Evolutionary conservation across 2,797 vertebrate genomes (phyloP).

Genomic region (Nasua narica): DNA sequence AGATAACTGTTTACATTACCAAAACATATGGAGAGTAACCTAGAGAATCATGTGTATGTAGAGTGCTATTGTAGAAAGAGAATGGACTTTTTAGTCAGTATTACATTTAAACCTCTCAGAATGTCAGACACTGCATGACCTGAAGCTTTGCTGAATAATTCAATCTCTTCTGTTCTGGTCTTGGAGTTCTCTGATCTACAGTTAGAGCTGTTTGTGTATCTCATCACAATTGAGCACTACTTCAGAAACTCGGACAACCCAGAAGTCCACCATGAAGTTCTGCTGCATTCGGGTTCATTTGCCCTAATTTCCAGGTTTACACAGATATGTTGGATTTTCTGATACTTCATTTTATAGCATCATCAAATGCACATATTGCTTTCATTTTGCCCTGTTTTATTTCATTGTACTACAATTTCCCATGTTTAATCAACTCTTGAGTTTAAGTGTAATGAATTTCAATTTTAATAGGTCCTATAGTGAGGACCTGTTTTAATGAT

Average conservation of each 20-base stretch:
- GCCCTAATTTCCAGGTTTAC: background rate
- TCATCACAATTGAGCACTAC: background rate
- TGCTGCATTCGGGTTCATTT: background rate
- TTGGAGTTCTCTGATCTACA: background rate
- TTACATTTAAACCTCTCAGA: background rate
- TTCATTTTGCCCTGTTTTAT: background rate
- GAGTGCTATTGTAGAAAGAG: background rate
- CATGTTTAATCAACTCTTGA: conserved; percentile 24
- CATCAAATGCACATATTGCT: background rate
- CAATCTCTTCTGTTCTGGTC: background rate
- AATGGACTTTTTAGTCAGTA: background rate
- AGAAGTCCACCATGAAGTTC: background rate
- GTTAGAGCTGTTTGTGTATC: background rate
- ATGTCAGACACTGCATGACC: background rate
- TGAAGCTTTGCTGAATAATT: conserved; percentile 19
- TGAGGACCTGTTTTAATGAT: background rate
- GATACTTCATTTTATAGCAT: background rate
- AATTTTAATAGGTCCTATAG: background rate
- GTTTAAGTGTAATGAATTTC: background rate
- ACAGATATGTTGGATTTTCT: background rate
- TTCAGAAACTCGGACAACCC: background rate
- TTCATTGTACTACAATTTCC: background rate
- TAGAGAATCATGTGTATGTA: background rate
- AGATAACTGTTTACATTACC: background rate
- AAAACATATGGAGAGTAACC: background rate